Conservation (phyloP, 2,888 invertebrate genomes). For the Harmothoe impar region DNA sequence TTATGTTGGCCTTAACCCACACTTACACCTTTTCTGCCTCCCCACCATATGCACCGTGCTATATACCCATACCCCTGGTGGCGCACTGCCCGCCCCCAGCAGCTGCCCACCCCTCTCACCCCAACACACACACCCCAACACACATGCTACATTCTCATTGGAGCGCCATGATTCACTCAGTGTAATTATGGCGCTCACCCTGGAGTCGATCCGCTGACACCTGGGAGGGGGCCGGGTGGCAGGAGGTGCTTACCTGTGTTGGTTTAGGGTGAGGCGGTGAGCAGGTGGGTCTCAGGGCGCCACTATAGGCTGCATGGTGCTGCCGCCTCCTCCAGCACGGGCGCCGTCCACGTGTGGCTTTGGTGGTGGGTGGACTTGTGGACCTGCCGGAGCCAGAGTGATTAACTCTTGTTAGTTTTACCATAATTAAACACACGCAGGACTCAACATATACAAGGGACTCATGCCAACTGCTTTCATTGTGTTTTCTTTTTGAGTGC, state of each 20-base stretch:
- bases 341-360: too few relatives aligned
- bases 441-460: neutral
- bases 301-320: neutral
- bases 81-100: constrained; percentile 9
- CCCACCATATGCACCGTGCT: neutral
- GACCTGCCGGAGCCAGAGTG: neutral
- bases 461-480: neutral
- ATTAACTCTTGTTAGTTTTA: constrained; percentile 1
- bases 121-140: neutral
- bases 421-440: neutral
- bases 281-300: constrained; percentile 17
- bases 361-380: too few relatives aligned
- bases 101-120: neutral
- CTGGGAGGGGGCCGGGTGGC: neutral
- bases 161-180: constrained; percentile 17
- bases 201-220: constrained; percentile 23
- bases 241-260: constrained; percentile 33
- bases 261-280: constrained; percentile 12
- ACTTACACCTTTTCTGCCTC: neutral
- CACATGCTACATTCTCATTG: constrained; percentile 59
- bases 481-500: too few relatives aligned
- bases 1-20: too few relatives aligned
- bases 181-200: constrained; percentile 30
- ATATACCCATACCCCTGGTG: neutral
- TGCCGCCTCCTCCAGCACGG: too few relatives aligned